Conservation (phyloP, 2,113 vertebrate genomes). For the Anarhynchus alexandrinus region DNA sequence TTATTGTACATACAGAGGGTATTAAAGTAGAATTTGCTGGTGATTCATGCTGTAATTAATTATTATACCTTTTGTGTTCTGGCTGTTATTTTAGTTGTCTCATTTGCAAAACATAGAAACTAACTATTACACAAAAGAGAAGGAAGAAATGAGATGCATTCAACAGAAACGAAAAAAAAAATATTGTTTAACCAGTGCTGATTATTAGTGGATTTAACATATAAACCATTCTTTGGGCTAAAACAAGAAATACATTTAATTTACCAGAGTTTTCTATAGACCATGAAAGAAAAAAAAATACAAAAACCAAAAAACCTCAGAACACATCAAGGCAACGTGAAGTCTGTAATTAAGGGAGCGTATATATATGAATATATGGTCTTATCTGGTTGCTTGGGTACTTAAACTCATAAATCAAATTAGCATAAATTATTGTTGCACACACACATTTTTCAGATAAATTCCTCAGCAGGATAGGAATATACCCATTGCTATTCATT, state of each 20-base stretch:
- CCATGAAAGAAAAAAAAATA: background rate
- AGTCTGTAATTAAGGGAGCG: background rate
- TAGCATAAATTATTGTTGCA: background rate
- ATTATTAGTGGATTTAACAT: background rate
- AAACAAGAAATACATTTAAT: background rate
- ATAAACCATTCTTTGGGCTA: background rate
- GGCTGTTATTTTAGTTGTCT: constrained; percentile 37
- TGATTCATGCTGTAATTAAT: constrained; percentile 64
- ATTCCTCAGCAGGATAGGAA: background rate
- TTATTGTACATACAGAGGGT: constrained; percentile 50
- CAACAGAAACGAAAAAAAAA: background rate
- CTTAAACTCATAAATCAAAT: background rate
- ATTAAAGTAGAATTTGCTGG: constrained; percentile 57
- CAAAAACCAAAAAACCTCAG: too few relatives aligned
- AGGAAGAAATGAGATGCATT: background rate
- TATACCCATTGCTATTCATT: background rate
- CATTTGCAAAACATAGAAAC: constrained; percentile 30
- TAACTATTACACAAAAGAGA: background rate
- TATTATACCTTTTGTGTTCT: constrained; percentile 51
- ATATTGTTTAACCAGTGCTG: background rate
- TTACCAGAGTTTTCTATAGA: background rate
- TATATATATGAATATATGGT: background rate
- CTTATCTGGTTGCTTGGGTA: background rate
- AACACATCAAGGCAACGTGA: background rate
- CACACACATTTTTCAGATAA: background rate